phyloP scores from a whole-genome alignment of 2,888 invertebrate genomes.

The Diplazon laetatorius region DNA sequence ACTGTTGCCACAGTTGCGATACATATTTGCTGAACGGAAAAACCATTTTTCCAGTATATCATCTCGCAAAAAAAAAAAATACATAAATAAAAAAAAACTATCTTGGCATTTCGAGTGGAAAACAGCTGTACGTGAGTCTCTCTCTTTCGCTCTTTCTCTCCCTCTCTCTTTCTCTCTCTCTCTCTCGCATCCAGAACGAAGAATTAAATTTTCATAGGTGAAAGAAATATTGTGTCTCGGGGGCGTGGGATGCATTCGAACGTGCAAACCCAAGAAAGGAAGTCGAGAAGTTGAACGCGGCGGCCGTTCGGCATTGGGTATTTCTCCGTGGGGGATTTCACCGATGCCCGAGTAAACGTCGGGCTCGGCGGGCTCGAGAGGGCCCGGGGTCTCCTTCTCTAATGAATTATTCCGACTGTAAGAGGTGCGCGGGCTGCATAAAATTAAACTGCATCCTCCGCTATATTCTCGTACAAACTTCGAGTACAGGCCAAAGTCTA shows the following conservation, averaged over 20 bases:
- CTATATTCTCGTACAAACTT: conserved; percentile 52
- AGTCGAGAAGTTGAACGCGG: conserved; percentile 52
- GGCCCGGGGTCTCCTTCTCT: conserved; percentile 31
- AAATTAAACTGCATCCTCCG: conserved; percentile 61
- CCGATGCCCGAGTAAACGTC: conserved; percentile 42
- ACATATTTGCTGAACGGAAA: neutral
- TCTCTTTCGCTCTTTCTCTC: too few species aligned
- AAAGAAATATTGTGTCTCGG: conserved; percentile 36
- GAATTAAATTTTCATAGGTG: conserved; percentile 45
- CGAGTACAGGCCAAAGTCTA: conserved; percentile 15
- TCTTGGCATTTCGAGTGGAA: conserved; percentile 22
- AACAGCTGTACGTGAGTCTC: neutral
- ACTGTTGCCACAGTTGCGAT: too few species aligned
- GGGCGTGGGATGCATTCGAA: conserved; percentile 11
- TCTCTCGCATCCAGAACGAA: conserved; percentile 6
- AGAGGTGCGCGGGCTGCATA: conserved; percentile 60
- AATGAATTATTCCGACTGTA: conserved; percentile 64
- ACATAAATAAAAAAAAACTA: neutral
- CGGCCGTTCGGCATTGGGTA: conserved; percentile 43
- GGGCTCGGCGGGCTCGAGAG: conserved; percentile 33
- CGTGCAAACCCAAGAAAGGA: conserved; percentile 42
- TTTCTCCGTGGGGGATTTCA: conserved; percentile 49
- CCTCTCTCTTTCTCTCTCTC: too few species aligned
- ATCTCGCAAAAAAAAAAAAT: neutral
- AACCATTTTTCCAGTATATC: neutral